These are phyloP conservation scores for Colistium nudipinnis DNA, from an alignment of 2,113 vertebrate species.

Conservation along the genomic window DNA sequence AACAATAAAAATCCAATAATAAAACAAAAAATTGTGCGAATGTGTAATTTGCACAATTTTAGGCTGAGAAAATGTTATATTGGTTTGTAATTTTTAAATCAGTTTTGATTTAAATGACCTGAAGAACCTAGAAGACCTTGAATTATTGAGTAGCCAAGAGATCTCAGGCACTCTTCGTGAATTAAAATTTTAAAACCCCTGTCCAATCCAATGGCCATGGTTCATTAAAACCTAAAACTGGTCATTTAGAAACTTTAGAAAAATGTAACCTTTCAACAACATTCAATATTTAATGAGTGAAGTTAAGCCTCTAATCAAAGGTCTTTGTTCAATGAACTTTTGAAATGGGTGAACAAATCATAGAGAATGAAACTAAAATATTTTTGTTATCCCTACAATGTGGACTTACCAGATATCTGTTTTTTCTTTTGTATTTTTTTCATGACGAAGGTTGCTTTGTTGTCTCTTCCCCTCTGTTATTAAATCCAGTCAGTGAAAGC, in stretches of 20 bases:
- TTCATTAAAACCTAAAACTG: constrained; percentile 70
- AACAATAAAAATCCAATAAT: too few species aligned
- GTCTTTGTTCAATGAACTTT: constrained; percentile 59
- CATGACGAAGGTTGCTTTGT: constrained; percentile 11
- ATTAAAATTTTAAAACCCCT: constrained; percentile 71
- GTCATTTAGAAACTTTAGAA: constrained; percentile 60
- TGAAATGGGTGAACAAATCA: constrained; percentile 21
- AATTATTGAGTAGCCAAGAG: constrained; percentile 75
- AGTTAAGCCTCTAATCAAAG: constrained; percentile 61
- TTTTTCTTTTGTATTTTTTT: constrained; percentile 12
- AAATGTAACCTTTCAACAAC: constrained; percentile 69
- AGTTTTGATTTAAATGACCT: constrained; percentile 48
- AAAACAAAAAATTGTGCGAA: too few species aligned
- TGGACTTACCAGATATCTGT: constrained; percentile 20
- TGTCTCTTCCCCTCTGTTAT: constrained; percentile 20
- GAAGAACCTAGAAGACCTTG: constrained; percentile 68
- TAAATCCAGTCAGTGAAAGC: constrained; percentile 17
- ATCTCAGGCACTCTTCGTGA: constrained; percentile 63
- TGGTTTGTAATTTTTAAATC: constrained; percentile 10
- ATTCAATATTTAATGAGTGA: constrained; percentile 69
- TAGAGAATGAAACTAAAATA: constrained; percentile 19
- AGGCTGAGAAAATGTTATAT: too few species aligned
- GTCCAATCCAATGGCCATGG: constrained; percentile 70
- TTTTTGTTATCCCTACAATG: constrained; percentile 16
- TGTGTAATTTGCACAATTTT: too few species aligned